Conservation (phyloP, 2,797 vertebrate genomes). For the Periparus ater region DNA sequence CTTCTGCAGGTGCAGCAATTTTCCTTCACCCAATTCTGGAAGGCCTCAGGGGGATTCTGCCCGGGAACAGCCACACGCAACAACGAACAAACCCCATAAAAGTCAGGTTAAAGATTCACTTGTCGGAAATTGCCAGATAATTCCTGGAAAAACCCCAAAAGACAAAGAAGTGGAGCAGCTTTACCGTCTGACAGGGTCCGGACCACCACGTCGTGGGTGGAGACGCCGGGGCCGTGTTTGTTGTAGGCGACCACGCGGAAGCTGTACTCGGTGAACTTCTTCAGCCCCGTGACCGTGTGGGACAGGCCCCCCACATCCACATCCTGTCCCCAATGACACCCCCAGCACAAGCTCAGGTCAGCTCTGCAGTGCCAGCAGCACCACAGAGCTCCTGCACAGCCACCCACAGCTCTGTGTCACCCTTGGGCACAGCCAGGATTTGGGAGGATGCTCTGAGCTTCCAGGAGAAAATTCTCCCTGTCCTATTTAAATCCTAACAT, state of each 20-base stretch:
- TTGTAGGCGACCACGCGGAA: conserved; percentile 97
- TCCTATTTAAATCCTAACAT: neutral
- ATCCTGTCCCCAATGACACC: conserved; percentile 77
- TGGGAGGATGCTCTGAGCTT: neutral
- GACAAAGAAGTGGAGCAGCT: neutral
- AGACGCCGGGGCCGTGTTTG: conserved; percentile 94
- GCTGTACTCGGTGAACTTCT: conserved; percentile 93
- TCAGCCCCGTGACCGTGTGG: conserved; percentile 85
- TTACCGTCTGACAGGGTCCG: conserved; percentile 91
- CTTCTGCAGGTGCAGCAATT: neutral
- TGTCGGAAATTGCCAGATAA: neutral
- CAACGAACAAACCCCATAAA: neutral
- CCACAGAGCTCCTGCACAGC: neutral
- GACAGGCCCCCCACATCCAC: conserved; percentile 85
- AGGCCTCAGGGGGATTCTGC: neutral
- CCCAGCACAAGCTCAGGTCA: neutral
- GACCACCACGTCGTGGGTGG: conserved; percentile 87
- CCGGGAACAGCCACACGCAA: fast-evolving
- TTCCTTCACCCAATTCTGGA: neutral
- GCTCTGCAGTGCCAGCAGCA: neutral
- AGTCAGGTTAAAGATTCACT: neutral
- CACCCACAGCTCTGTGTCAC: neutral
- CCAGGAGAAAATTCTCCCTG: neutral
- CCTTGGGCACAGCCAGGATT: neutral
- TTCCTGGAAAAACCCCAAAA: neutral